Conservation (phyloP, 2,888 invertebrate genomes). For the Oscheius onirici region DNA sequence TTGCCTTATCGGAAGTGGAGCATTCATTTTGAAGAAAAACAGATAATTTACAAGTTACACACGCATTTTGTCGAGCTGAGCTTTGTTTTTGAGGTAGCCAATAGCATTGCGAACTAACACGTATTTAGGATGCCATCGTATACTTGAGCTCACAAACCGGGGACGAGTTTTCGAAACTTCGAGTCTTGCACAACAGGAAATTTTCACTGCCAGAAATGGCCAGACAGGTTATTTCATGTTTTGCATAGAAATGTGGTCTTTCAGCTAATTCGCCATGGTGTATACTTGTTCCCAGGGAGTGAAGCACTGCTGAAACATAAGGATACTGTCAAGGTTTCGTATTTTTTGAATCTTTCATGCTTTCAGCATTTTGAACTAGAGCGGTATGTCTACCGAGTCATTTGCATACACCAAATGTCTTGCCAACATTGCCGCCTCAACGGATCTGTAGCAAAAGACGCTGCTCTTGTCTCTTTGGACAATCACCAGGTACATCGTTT, state of each 20-base stretch:
- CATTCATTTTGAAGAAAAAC: constrained; percentile 40
- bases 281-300: constrained; percentile 48
- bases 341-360: neutral
- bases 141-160: constrained; percentile 52
- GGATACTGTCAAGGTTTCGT: constrained; percentile 45
- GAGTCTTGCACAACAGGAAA: constrained; percentile 48
- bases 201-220: constrained; percentile 45
- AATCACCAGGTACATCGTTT: constrained; percentile 35
- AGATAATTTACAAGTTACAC: constrained; percentile 42
- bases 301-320: constrained; percentile 46
- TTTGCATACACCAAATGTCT: constrained; percentile 48
- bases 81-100: constrained; percentile 45
- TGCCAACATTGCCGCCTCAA: constrained; percentile 52
- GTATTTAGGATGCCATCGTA: constrained; percentile 41
- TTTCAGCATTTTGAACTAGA: constrained; percentile 48
- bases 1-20: constrained; percentile 56
- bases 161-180: constrained; percentile 55
- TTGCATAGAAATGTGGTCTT: constrained; percentile 17
- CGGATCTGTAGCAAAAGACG: constrained; percentile 42
- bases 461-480: constrained; percentile 39
- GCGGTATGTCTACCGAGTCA: constrained; percentile 42
- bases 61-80: constrained; percentile 51
- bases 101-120: neutral
- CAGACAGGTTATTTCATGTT: constrained; percentile 17
- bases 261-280: constrained; percentile 52